These are phyloP conservation scores for Coryphaenoides rupestris DNA, from an alignment of 2,113 vertebrate genomes.

Conservation along the genomic window DNA sequence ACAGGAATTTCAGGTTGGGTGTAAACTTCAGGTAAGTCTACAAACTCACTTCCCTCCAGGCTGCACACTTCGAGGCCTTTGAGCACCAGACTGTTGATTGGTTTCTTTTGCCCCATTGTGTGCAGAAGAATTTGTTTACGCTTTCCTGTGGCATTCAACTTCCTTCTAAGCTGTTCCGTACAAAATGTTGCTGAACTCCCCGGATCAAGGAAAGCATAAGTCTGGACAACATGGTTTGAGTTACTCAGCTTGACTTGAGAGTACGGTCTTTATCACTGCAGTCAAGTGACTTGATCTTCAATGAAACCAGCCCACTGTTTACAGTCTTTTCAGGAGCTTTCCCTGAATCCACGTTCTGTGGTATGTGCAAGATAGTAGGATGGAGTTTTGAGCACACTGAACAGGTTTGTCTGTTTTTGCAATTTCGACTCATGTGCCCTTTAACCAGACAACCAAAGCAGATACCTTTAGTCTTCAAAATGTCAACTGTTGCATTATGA, in stretches of 20 bases:
- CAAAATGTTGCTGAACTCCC: slow-evolving; percentile 7
- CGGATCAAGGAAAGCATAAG: slow-evolving; percentile 7
- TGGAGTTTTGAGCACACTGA: too few relatives aligned
- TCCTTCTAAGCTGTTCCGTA: neutral
- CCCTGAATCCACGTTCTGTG: too few relatives aligned
- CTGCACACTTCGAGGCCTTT: slow-evolving; percentile 1
- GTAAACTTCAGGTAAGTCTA: neutral
- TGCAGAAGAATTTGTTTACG: neutral
- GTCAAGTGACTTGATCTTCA: too few relatives aligned
- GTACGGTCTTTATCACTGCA: too few relatives aligned
- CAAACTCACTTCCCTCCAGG: slow-evolving; percentile 1
- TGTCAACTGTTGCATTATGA: too few relatives aligned
- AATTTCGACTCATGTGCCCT: neutral
- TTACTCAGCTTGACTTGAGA: too few relatives aligned
- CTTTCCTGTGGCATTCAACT: slow-evolving; percentile 4
- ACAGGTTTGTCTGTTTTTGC: neutral
- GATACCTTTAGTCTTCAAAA: neutral
- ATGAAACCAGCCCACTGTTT: too few relatives aligned
- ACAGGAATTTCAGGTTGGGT: slow-evolving; percentile 4
- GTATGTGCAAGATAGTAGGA: too few relatives aligned
- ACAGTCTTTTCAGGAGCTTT: too few relatives aligned
- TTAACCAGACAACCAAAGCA: neutral
- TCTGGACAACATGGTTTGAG: too few relatives aligned
- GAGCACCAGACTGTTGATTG: neutral
- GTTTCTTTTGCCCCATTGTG: slow-evolving; percentile 12